phyloP scores from a whole-genome alignment of 2,113 vertebrate species.

The Okapia johnstoni region DNA sequence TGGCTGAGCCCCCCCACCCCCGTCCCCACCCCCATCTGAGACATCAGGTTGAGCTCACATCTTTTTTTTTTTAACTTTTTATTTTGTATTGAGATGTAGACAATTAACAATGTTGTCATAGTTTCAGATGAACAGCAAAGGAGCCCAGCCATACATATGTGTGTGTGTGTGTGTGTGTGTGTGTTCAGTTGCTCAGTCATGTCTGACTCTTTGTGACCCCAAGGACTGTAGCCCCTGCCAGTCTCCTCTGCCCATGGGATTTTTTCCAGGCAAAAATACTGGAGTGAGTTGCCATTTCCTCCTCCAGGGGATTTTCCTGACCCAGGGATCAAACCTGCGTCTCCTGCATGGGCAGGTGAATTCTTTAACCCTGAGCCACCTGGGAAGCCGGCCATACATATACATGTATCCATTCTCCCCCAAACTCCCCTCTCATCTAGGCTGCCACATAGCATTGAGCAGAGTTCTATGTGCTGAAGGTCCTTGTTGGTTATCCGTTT shows the following conservation, averaged over 20 bases:
- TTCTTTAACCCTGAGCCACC: not conserved
- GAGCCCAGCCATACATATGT: not conserved
- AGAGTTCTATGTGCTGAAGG: not conserved
- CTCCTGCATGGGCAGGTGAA: not conserved
- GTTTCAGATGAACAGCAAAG: not conserved
- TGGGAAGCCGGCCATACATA: not conserved
- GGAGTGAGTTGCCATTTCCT: not conserved
- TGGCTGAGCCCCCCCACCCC: rapidly evolving
- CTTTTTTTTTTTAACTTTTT: not conserved
- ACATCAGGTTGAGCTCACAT: not conserved
- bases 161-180: not conserved
- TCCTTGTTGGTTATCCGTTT: not conserved
- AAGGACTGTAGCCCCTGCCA: not conserved
- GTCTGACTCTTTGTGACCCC: not conserved
- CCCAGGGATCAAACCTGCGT: not conserved
- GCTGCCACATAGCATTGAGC: not conserved
- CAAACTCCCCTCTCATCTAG: not conserved
- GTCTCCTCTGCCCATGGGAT: not conserved
- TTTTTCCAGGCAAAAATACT: not conserved
- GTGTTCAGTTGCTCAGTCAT: not conserved
- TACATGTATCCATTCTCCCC: not conserved
- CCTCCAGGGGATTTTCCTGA: not conserved
- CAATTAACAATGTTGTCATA: not conserved
- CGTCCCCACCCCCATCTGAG: not conserved
- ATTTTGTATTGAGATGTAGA: not conserved